Evolutionary conservation across 2,888 invertebrate species (phyloP), one percentile per base, ranked within the genome.

Genomic region (Orchesella flavescens): DNA sequence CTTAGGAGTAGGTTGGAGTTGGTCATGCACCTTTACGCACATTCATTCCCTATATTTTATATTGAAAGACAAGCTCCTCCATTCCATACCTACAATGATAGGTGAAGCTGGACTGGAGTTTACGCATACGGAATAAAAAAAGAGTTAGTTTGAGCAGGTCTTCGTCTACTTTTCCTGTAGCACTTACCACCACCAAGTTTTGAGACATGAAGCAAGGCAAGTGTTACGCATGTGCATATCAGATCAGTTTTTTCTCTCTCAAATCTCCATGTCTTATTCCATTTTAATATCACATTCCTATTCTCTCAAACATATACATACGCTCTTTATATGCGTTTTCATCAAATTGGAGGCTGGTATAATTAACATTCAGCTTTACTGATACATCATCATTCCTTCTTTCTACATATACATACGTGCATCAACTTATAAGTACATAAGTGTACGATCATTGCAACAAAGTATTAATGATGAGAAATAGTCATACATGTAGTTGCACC

Each of bases 1-100:
- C 65, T 71, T 55, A 24, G 65, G 72, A 65, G 72, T 77, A 63
- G 65, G 76, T 77, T 83, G 76, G 75, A 72, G 71, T 71, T 83
- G 76, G 76, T 77, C 82, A 82, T 82, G 82, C 82, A 82, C 75
- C 65, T 73, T 80, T 61, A 69, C 78, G 57, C 76, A 76, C 57
- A 68, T 71, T 57, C 57, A 72, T 53, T 24, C 61, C 24, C 61
- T 12, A 43, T 44, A 44, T 34, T 34, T 34, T 34, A 4, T 34
- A 34, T 34, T 34, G 3, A 34, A 34, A 34, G 34, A 34, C 34
- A 34, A 34, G 34, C 34, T 34, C n/a, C n/a, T n/a, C 23, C 17
- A 23, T 23, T 46, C 69, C 49, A 49, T 15, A 49, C 15, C 12
- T 15, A n/a, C 49, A 49, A 49, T 49, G 49, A 49, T 19, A 61